Percentiles rank a stretch among this genome's conserved stretches.
Conservation (phyloP, 2,888 invertebrate species). For the Myopa tessellatipennis region DNA sequence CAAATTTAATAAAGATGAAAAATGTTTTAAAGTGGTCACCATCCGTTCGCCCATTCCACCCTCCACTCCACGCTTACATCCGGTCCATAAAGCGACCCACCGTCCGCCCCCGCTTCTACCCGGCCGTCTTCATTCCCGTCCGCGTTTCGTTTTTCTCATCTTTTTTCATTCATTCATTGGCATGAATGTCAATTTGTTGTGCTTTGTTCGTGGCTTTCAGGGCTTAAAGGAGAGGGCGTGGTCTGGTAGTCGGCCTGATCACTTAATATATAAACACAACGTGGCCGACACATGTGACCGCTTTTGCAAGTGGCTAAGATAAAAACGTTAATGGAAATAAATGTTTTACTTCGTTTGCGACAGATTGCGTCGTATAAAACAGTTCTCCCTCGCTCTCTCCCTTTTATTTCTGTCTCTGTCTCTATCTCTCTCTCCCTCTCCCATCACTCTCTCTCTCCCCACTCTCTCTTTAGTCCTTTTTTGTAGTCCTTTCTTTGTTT, state of each 20-base stretch:
- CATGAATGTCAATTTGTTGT: constrained; percentile 5
- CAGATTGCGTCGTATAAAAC: background rate
- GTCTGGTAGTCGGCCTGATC: background rate
- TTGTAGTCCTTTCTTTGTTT: background rate
- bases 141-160: no score
- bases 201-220: background rate
- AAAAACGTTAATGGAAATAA: constrained; percentile 36
- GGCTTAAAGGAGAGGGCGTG: background rate
- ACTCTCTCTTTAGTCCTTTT: background rate
- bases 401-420: background rate
- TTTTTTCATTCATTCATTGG: background rate
- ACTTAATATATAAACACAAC: background rate
- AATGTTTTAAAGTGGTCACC: constrained; percentile 23
- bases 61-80: no score
- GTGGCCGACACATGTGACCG: constrained; percentile 28
- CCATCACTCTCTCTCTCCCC: background rate
- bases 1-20: constrained; percentile 40
- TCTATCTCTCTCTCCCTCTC: background rate
- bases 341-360: background rate
- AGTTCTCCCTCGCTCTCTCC: background rate
- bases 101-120: background rate
- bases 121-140: background rate
- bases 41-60: background rate
- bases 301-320: constrained; percentile 26
- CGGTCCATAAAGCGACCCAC: no score